A percentile compares a stretch with the other conserved stretches of the same genome.
These are phyloP conservation scores for Sclerodermus sp. DNA, from an alignment of 2,888 invertebrate species.

Conservation along the genomic window DNA sequence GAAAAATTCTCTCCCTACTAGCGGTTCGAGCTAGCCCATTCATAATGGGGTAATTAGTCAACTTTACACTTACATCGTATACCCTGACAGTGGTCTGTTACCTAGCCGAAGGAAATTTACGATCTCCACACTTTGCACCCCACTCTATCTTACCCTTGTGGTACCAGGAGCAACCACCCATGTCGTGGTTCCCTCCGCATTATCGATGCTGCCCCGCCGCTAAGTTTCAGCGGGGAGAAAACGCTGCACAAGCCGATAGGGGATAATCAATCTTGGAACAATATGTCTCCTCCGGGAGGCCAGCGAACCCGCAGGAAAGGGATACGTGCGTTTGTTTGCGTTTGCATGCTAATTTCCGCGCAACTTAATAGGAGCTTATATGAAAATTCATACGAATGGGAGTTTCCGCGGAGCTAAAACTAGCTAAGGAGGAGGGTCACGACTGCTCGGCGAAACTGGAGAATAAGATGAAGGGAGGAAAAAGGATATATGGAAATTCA, in stretches of 20 bases:
- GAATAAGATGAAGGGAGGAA: no score
- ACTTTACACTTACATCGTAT: conserved; percentile 5
- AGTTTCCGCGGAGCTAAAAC: no score
- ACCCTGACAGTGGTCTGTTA: conserved; percentile 25
- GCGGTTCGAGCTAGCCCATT: no score
- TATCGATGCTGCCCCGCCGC: conserved; percentile 27
- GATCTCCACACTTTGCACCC: conserved; percentile 25
- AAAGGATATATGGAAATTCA: no score
- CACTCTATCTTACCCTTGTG: conserved; percentile 13
- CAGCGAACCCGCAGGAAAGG: conserved; percentile 12
- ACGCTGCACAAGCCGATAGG: conserved; percentile 48
- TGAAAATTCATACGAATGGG: no score
- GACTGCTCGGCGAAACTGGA: no score
- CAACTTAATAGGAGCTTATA: no score
- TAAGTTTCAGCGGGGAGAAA: conserved; percentile 41
- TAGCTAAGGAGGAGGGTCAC: no score
- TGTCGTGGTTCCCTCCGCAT: conserved; percentile 19
- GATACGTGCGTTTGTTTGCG: conserved; percentile 36
- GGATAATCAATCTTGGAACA: conserved; percentile 53
- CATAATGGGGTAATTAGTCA: no score
- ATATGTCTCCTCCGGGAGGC: conserved; percentile 40
- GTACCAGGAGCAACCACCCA: background rate
- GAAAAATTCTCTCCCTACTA: no score
- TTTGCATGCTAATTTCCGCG: conserved; percentile 48
- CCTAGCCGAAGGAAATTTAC: conserved; percentile 29